Evolutionary conservation across 2,888 invertebrate species (phyloP), one percentile per base, ranked within the genome.

Genomic region (Aleiodes testaceus): DNA sequence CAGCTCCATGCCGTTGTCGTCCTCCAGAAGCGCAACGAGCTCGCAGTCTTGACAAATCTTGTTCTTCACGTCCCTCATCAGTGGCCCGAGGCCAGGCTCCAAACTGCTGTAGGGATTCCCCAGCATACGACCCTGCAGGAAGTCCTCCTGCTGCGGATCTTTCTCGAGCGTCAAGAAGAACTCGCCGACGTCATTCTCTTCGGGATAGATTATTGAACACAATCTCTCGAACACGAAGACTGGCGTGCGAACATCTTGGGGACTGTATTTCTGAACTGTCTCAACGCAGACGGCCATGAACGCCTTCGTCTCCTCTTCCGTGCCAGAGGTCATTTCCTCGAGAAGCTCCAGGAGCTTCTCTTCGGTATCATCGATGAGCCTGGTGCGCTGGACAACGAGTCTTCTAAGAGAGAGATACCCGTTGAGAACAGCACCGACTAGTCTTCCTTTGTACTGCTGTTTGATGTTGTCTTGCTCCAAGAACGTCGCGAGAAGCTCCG

Each of bases 11-110:
- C 98, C 98, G 83, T 97, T 98, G 88, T 99, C 99, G 87, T 99
- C 99, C 85, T 99, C 99, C 0, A 99, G 88, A 26, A 99, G 88
- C 0, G 99, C 98, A n/a, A 99, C 97, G 72, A 99, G 90, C 86
- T 99, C 99, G 88, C 99, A 99, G 88, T 99, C 99, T 59, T 95
- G 95, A 85, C 97, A 97, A 78, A 99, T 99, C 89, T 99, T 99
- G 88, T 99, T 99, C 89, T 99, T 99, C 9, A 99, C 96, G 87
- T 99, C 98, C 47, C 99, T 91, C 99, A 99, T 99, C 11, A 98
- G 89, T 0, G 99, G 99, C 0, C 99, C 99, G 80, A 99, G 91
- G 6, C 98, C 98, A 0, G 95, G 93, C 85, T 99, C 99, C 36
- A 93, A 90, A 42, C 96, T 97, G 70, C 96, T 97, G 89, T 99